phyloP scores from a whole-genome alignment of 2,888 invertebrate species.

The Melanargia galathea region DNA sequence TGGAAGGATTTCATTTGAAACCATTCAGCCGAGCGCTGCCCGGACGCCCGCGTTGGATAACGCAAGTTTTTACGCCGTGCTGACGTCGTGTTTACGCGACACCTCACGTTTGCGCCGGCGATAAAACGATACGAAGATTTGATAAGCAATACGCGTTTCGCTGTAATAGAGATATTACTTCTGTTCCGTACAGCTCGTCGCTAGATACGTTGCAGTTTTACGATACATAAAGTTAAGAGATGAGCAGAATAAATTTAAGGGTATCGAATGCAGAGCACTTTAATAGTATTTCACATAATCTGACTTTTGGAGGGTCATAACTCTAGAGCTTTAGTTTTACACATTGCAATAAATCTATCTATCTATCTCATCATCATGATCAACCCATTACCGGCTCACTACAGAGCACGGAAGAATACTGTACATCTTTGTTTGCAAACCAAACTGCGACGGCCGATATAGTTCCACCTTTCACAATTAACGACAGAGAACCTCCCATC shows the following conservation, averaged over 20 bases:
- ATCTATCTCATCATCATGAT: too few species aligned
- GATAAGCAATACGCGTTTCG: constrained; percentile 43
- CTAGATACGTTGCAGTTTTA: constrained; percentile 56
- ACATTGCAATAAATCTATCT: too few species aligned
- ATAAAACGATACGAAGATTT: constrained; percentile 49
- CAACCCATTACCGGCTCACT: too few species aligned
- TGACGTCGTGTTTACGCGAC: constrained; percentile 26
- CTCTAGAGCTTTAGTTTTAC: constrained; percentile 8
- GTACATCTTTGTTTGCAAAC: too few species aligned
- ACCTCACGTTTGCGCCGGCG: constrained; percentile 43
- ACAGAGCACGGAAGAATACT: too few species aligned
- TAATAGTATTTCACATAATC: constrained; percentile 42
- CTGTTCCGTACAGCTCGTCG: constrained; percentile 47
- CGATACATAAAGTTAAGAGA: constrained; percentile 60
- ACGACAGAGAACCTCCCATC: too few species aligned
- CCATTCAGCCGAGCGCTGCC: constrained; percentile 64
- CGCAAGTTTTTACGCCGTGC: constrained; percentile 38
- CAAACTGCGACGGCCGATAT: too few species aligned
- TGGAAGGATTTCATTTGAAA: constrained; percentile 71
- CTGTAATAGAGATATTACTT: constrained; percentile 49
- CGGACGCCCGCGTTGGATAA: constrained; percentile 41
- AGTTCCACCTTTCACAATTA: too few species aligned
- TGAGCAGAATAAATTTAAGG: constrained; percentile 52
- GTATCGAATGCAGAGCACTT: constrained; percentile 49
- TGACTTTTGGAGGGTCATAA: constrained; percentile 34